These are phyloP conservation scores for Alfaro cultratus DNA, from an alignment of 2,797 vertebrate species.

Conservation along the genomic window DNA sequence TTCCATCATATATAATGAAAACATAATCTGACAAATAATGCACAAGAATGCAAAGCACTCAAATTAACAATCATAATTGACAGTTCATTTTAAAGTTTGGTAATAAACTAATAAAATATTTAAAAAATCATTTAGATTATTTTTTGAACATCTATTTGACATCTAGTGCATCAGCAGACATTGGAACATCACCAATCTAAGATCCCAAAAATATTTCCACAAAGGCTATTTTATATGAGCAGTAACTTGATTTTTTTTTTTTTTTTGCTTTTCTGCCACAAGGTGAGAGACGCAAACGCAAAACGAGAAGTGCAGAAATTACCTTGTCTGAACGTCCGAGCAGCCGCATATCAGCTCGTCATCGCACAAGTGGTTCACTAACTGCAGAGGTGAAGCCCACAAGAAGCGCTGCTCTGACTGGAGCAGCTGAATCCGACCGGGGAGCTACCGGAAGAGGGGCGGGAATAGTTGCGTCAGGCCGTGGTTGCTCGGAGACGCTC, in stretches of 20 bases:
- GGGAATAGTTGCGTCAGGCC: slow-evolving; percentile 68
- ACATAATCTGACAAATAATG: not conserved
- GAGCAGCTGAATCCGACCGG: slow-evolving; percentile 64
- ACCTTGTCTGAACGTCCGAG: not conserved
- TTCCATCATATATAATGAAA: not conserved
- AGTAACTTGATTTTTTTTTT: not conserved
- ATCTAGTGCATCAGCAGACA: not conserved
- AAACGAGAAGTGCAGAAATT: not conserved
- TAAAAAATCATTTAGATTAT: not conserved
- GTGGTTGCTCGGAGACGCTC: slow-evolving; percentile 77
- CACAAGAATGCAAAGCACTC: not conserved
- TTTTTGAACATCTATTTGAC: not conserved
- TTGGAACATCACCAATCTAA: not conserved
- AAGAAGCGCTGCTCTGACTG: not conserved
- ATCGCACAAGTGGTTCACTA: not conserved
- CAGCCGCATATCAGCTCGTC: not conserved
- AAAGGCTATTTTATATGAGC: not conserved
- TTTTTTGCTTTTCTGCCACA: not conserved
- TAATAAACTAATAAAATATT: not conserved
- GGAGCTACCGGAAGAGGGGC: slow-evolving; percentile 64
- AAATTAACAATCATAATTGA: not conserved
- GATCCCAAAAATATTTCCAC: not conserved
- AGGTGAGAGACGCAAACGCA: not conserved
- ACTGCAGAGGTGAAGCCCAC: not conserved
- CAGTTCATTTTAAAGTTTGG: not conserved